These are phyloP conservation scores for Eidolon helvum DNA, from an alignment of 2,113 vertebrate species.

Conservation along the genomic window DNA sequence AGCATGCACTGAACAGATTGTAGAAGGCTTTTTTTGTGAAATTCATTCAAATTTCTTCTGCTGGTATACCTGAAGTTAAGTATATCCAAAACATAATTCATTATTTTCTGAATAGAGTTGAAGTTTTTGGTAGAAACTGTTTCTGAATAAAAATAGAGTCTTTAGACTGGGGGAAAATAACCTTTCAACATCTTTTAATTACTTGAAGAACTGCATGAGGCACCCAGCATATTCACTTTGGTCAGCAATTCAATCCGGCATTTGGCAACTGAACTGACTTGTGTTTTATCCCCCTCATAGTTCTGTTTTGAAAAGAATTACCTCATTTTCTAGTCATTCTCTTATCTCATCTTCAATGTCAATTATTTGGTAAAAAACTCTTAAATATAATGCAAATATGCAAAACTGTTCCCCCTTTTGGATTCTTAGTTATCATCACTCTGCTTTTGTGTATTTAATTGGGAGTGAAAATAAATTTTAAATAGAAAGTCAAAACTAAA, in stretches of 20 bases:
- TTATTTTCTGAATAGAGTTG: constrained; percentile 1
- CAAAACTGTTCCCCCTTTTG: neutral
- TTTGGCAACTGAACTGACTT: constrained; percentile 34
- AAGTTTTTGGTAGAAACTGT: neutral
- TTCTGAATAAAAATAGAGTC: constrained; percentile 4
- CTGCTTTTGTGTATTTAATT: constrained; percentile 25
- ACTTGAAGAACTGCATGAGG: neutral
- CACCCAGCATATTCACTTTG: neutral
- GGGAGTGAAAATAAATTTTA: neutral
- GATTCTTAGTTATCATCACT: neutral
- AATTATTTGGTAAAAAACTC: constrained; percentile 39
- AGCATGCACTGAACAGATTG: neutral
- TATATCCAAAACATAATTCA: neutral
- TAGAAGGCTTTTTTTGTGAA: neutral
- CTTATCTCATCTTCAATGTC: constrained; percentile 30
- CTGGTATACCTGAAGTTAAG: neutral
- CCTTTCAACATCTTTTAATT: neutral
- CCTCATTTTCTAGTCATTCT: constrained; percentile 34
- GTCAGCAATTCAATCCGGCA: neutral
- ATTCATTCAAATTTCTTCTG: neutral
- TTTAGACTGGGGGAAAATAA: neutral
- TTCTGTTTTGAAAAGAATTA: constrained; percentile 27
- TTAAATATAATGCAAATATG: constrained; percentile 6
- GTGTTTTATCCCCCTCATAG: neutral
- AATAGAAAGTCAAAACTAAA: neutral